A percentile compares a stretch with the other conserved stretches of the same genome.
These are phyloP conservation scores for Rhagonycha lutea DNA, from an alignment of 2,888 invertebrate genomes.

Conservation along the genomic window DNA sequence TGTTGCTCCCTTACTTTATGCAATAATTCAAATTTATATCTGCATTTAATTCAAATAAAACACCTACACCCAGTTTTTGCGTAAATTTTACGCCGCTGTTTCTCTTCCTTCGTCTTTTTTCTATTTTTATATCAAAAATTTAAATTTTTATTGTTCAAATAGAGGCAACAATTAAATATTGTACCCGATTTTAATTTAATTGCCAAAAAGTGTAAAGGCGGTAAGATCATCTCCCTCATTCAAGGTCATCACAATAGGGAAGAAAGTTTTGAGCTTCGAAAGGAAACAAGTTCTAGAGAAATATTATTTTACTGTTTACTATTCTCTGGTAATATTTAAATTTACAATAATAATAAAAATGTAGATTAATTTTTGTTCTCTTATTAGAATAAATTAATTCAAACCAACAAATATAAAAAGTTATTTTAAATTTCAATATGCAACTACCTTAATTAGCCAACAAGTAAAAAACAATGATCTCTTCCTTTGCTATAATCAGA, in stretches of 20 bases:
- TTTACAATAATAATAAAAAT: neutral
- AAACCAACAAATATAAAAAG: neutral
- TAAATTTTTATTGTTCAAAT: neutral
- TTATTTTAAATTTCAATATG: neutral
- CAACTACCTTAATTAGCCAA: neutral
- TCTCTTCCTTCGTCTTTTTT: neutral
- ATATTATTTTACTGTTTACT: neutral
- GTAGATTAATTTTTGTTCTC: neutral
- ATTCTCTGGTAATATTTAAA: neutral
- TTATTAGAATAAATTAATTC: neutral
- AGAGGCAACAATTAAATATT: neutral
- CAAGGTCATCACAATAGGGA: conserved; percentile 49
- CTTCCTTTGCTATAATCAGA: neutral
- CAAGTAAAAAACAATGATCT: neutral
- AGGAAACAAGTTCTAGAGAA: conserved; percentile 15
- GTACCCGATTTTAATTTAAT: neutral
- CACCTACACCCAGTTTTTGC: neutral
- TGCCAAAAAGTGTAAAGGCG: conserved; percentile 42
- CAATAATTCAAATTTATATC: neutral
- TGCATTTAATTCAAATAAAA: neutral
- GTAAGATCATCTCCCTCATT: conserved; percentile 46
- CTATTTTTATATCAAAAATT: neutral
- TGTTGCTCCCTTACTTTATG: neutral
- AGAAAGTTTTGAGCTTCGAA: conserved; percentile 25
- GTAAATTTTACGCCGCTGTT: neutral